Evolutionary conservation across 2,888 invertebrate genomes (phyloP), one percentile per base, ranked within the genome.

Genomic region (Cryptus armator): DNA sequence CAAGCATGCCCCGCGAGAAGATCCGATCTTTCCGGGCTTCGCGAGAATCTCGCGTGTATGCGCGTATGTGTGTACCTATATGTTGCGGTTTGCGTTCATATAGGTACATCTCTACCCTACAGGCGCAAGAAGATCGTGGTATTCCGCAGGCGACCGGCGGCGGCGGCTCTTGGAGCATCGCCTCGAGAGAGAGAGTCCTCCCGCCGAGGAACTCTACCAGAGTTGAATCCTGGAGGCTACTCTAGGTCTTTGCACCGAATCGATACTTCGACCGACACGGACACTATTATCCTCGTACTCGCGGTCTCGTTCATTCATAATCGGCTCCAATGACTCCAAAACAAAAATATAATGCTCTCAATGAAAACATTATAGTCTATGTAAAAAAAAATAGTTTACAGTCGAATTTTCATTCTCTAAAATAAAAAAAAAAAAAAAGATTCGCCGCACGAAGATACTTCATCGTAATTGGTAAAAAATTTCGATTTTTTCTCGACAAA

Each of bases 201-300:
- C 68, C 78, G 74, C 62, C 68, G 74, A 68, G 74, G 78, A 74
- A 68, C 74, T 78, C 78, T 78, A 81, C 70, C 76, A 59, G 80
- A 66, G 71, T 80, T 59, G 62, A 37, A 71, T 59, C 66, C 84
- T 59, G 59, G 80, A 80, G 84, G 84, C 53, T 80, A 84, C 84
- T 84, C 84, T 66, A 71, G 84, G 84, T 84, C 84, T 72, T 84
- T 84, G 84, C 84, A 84, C 84, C 84, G 76, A 83, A 83, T 83
- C 74, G 74, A 74, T 78, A 78, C 62, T 51, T 59, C 48, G n/a
- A 51, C 48, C 48, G 16, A 9, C 37, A 72, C 67, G 5, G 43
- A 44, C 16, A 56, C 24, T 24, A 24, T 19, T 24, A 56, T 56
- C 19, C 12, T 37, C 37, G 37, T 12, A 56, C 56, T 24, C 19